Base-by-base conservation (phyloP, 2,888 invertebrate species). In the Orchesellides sinensis region DNA sequence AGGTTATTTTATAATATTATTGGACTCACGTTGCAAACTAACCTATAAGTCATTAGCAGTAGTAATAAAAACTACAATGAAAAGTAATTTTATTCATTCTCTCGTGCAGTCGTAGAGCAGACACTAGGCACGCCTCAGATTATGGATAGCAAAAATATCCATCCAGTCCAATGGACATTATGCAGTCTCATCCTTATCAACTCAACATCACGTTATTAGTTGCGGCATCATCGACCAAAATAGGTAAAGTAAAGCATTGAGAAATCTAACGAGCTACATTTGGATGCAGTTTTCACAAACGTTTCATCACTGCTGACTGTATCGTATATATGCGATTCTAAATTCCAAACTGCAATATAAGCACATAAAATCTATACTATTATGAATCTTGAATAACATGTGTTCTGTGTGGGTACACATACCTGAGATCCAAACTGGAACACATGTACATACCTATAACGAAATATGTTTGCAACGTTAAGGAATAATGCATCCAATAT, bases 81-180 rank as follows among this genome's bases (percentile, higher is more conserved):
- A 61, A 61, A n/a, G n/a, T n/a, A n/a, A n/a, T n/a, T n/a, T n/a
- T n/a, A n/a, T n/a, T n/a, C n/a, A n/a, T n/a, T n/a, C n/a, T n/a
- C n/a, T n/a, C 19, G 40, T 14, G n/a, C n/a, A n/a, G n/a, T n/a
- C n/a, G n/a, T n/a, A n/a, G n/a, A n/a, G n/a, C n/a, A n/a, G n/a
- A n/a, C n/a, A n/a, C n/a, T n/a, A n/a, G 65, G 45, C 65, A 65
- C 65, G 40, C 65, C 65, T 65, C 35, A 32, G 10, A 61, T 65
- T 21, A 65, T 40, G 45, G 45, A 45, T 45, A 45, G 45, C 27
- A n/a, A n/a, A n/a, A n/a, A n/a, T n/a, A n/a, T n/a, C n/a, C n/a
- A n/a, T n/a, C n/a, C n/a, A 45, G 21, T 65, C 65, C 32, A 52
- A 69, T 17, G 29, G 25, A 23, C 12, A 52, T 32, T 47, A 17